A percentile compares a stretch with the other conserved stretches of the same genome.
Evolutionary conservation across 2,888 invertebrate species (phyloP).

Genomic region (Suillia variegata): DNA sequence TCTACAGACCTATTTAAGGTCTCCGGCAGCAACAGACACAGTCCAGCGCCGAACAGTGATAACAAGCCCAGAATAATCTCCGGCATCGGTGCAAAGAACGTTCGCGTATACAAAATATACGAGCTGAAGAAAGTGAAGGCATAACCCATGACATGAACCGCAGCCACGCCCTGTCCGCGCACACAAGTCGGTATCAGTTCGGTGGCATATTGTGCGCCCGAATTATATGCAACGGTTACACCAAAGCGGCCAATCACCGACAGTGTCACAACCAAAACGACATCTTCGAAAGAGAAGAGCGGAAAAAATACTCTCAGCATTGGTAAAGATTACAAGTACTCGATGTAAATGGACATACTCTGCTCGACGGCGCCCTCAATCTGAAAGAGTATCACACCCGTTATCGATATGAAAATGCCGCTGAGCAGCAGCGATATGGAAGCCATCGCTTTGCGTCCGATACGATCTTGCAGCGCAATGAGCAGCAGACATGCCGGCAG

Average conservation of each 20-base stretch:
- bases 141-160: conserved; percentile 68
- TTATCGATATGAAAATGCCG: conserved; percentile 64
- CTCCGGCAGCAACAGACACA: conserved; percentile 68
- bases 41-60: conserved; percentile 63
- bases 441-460: conserved; percentile 65
- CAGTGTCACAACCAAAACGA: conserved; percentile 57
- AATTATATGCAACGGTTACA: conserved; percentile 69
- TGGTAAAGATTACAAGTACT: too few species aligned
- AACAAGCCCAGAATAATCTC: conserved; percentile 64
- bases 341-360: conserved; percentile 39
- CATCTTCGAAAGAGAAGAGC: conserved; percentile 35
- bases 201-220: conserved; percentile 69
- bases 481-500: conserved; percentile 65
- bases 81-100: conserved; percentile 61
- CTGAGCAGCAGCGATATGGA: conserved; percentile 64
- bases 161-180: conserved; percentile 68
- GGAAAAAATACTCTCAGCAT: too few species aligned
- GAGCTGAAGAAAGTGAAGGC: conserved; percentile 68
- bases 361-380: conserved; percentile 27
- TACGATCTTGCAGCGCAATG: conserved; percentile 57
- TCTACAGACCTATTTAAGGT: conserved; percentile 59
- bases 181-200: conserved; percentile 70
- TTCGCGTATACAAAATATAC: conserved; percentile 63
- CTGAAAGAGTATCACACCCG: conserved; percentile 58
- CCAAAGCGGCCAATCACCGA: conserved; percentile 66